Evolutionary conservation across 2,113 vertebrate species (phyloP).

Genomic region (Seriola quinqueradiata): DNA sequence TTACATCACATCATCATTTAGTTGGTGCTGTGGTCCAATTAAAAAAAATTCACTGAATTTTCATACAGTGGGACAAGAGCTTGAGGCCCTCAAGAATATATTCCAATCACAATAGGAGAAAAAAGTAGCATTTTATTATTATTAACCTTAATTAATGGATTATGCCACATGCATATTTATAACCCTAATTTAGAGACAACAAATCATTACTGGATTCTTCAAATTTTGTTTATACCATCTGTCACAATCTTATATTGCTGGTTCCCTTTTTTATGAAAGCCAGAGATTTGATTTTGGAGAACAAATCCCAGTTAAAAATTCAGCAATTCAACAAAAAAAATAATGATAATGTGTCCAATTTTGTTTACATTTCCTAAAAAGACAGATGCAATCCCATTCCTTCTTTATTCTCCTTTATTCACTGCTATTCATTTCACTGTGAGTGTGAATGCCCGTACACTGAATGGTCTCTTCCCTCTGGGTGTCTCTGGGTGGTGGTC

Average conservation of each 20-base stretch:
- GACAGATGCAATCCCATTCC: constrained; percentile 16
- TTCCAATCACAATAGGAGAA: neutral
- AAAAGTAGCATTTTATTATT: neutral
- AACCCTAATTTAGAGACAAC: neutral
- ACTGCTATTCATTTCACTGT: constrained; percentile 1
- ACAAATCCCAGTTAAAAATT: neutral
- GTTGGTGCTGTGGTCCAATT: neutral
- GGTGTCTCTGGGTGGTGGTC: constrained; percentile 41
- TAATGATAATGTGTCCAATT: neutral
- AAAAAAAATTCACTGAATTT: neutral
- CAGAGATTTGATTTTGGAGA: neutral
- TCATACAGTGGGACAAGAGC: neutral
- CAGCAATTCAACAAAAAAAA: neutral
- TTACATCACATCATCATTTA: neutral
- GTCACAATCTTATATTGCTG: constrained; percentile 1
- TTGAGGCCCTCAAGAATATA: neutral
- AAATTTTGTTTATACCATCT: neutral
- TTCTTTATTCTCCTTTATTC: constrained; percentile 16
- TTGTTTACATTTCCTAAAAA: constrained; percentile 30
- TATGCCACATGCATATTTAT: neutral
- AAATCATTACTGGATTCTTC: neutral
- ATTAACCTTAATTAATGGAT: neutral
- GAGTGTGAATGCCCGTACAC: constrained; percentile 10
- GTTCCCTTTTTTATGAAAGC: neutral
- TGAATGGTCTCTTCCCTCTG: constrained; percentile 46